Percentiles rank a stretch among this genome's conserved stretches.
phyloP scores from a whole-genome alignment of 2,888 invertebrate species.

The Heliconius erato region DNA sequence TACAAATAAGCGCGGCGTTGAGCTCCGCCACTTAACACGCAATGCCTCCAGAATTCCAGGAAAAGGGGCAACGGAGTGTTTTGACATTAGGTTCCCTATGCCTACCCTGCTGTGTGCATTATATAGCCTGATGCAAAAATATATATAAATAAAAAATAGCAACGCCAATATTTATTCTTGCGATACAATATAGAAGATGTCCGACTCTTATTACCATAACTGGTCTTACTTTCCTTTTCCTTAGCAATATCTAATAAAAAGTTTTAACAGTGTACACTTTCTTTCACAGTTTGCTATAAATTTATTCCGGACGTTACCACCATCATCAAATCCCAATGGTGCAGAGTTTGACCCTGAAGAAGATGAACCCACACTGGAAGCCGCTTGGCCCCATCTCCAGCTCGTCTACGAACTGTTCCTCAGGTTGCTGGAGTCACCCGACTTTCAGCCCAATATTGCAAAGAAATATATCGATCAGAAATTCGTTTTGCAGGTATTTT shows the following conservation, averaged over 20 bases:
- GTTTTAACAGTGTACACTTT: conserved; percentile 16
- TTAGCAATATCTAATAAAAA: not conserved
- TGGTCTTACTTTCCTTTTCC: conserved; percentile 3
- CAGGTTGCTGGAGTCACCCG: conserved; percentile 95
- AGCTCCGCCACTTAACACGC: too few species aligned
- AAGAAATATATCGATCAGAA: conserved; percentile 98
- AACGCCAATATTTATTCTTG: not conserved
- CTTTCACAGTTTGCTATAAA: conserved; percentile 91
- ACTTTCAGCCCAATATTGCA: conserved; percentile 96
- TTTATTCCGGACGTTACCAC: conserved; percentile 95
- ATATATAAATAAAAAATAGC: not conserved
- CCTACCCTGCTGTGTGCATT: too few species aligned
- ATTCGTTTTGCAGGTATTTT: conserved; percentile 94
- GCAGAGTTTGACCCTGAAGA: conserved; percentile 97
- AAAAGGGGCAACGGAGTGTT: too few species aligned
- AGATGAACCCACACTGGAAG: conserved; percentile 97
- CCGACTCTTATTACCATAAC: not conserved
- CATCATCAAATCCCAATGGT: conserved; percentile 93
- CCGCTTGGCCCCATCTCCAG: conserved; percentile 97
- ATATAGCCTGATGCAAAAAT: too few species aligned
- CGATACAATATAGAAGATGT: not conserved
- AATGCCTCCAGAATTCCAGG: too few species aligned
- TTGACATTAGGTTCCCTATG: too few species aligned
- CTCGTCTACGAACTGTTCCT: conserved; percentile 91
- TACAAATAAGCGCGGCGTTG: not conserved